Evolutionary conservation across 2,113 vertebrate genomes (phyloP), one percentile per base, ranked within the genome.

Genomic region (Pimephales promelas): DNA sequence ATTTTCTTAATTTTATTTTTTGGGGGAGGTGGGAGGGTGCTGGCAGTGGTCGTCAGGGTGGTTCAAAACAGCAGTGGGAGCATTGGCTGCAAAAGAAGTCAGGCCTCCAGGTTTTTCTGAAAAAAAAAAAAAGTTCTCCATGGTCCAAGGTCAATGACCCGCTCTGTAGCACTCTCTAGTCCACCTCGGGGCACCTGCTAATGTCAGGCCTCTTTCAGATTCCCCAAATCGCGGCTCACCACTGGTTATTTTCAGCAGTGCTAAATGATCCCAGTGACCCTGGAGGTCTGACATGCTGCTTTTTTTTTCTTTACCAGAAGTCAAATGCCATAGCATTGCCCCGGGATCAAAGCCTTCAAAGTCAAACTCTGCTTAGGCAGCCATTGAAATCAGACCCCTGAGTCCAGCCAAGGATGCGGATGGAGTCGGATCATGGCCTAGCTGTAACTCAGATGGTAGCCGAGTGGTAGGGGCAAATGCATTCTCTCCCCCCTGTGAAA

Each of bases 151-250:
- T 94, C 92, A 92, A 82, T 92, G 93, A 93, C 93, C 92, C 90
- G 84, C 90, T 93, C 91, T 92, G 91, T 94, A 94, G 92, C 93
- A 91, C 92, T 93, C 93, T 94, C 90, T 85, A 91, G 90, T 93
- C 88, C 88, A 92, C 93, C 94, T 92, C 92, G 68, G 93, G 93
- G 93, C 93, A 94, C 94, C 93, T 94, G 93, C 92, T 94, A 93
- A 94, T 93, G 93, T 92, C 92, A 93, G 90, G 84, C 92, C 84
- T 92, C 92, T 94, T 91, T 93, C 90, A 92, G 93, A 94, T 93
- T 93, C 91, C 90, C 91, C 90, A 94, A 93, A 93, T 92, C 90
- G 90, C 84, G 87, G 91, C 90, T 94, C 89, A 92, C 93, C 91
- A 93, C 90, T 92, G 93, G 94, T 94, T 94, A 94, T 94, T 94